Evolutionary conservation across 2,797 vertebrate genomes (phyloP), one percentile per base, ranked within the genome.

Genomic region (Varecia variegata): DNA sequence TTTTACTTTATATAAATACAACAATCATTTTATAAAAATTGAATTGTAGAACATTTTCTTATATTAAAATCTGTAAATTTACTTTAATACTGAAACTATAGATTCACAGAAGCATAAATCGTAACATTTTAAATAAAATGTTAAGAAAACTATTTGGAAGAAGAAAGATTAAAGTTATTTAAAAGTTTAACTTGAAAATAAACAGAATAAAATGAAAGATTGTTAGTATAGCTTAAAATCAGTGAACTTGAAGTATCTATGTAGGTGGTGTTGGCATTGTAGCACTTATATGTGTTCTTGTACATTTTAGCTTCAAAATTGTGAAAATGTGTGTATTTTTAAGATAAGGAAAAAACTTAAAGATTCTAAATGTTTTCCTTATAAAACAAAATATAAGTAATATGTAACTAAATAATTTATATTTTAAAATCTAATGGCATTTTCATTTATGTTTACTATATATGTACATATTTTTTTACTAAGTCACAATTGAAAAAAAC

Each of bases 101-200:
- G 12, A 58, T 52, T 74, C 27, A 77, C 77, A 35, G 40, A 89
- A 92, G 14, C 18, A 68, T 80, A 91, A 82, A 79, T 94, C 25
- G 74, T 85, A 65, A 15, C 38, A 73, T 82, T 93, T 95, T 83
- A 71, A 86, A 58, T 58, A 70, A 95, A 93, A 82, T 67, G 30
- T 92, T 81, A 77, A 88, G 38, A 38, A 94, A 93, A 62, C 30
- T 14, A 45, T 95, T 81, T 93, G 27, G 32, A 84, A 90, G 35
- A 92, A 82, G 60, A 73, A 84, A 74, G 21, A 81, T 14, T 71
- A n/a, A 79, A 92, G 12, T 82, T 80, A 94, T 92, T 91, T 93
- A 70, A 70, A 84, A 88, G n/a, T 84, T 84, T 65, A 84, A 62
- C 90, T 92, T 27, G 73, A 82, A 97, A 96, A 79, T 86, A 80